Base-by-base conservation (phyloP, 1,140 invertebrate species). In the Cyclina sinensis region DNA sequence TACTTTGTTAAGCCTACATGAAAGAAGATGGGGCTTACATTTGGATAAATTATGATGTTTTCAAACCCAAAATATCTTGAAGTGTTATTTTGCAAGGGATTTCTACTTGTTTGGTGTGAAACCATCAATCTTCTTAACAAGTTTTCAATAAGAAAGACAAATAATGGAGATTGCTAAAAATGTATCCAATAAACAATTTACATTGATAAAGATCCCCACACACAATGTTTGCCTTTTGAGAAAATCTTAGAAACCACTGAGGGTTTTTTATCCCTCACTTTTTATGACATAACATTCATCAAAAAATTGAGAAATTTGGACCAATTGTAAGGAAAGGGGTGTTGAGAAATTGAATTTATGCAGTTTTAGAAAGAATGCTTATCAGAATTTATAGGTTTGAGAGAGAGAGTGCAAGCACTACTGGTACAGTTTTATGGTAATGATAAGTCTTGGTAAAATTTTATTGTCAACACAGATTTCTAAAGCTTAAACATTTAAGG, bases 241-340 rank as follows among this genome's bases (percentile, higher is more conserved):
- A 62, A 62, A 62, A 62, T n/a, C 57, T 27, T 27, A 27, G 57
- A 62, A 24, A 62, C 57, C 57, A 62, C n/a, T 62, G 18, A 62
- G 57, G 57, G n/a, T 5, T 62, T 24, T 62, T 27, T 11, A 27
- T 27, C 18, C 27, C 1, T 27, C 9, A n/a, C 2, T 21, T 62
- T 62, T 62, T 62, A 62, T 62, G 57, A 62, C 57, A 62, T 62
- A 18, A 62, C 57, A 62, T 62, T 62, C 57, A 62, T 62, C 24
- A 62, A 62, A 62, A 54, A 54, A 18, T 54, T 54, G 14, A 54
- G 51, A 54, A 54, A 3, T 54, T 54, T 54, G 18, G 7, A 54
- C 51, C 7, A 18, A 18, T 54, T 54, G 51, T 4, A 54, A 18
- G 7, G 51, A 3, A 54, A 54, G 12, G n/a, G 3, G 3, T 54